Conservation (phyloP, 2,113 vertebrate genomes). For the Labrus mixtus region DNA sequence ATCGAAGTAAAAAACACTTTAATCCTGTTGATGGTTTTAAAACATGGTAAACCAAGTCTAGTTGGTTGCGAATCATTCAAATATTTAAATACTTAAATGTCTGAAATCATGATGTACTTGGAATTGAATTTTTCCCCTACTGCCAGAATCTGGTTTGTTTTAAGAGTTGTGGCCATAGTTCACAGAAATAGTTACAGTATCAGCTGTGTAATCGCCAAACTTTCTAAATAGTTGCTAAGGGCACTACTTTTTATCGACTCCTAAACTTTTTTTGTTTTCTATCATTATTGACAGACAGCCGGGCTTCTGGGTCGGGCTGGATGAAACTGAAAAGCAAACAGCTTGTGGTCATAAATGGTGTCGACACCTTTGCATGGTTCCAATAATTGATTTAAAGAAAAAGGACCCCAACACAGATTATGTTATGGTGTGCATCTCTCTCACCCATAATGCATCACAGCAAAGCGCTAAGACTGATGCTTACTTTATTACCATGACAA, state of each 20-base stretch:
- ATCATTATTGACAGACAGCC: slow-evolving; percentile 6
- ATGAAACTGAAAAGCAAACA: slow-evolving; percentile 29
- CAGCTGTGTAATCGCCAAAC: neutral
- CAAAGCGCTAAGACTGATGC: slow-evolving; percentile 21
- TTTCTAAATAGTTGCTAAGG: neutral
- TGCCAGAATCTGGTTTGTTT: neutral
- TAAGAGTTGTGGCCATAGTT: slow-evolving; percentile 19
- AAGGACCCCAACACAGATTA: neutral
- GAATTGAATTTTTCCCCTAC: too few relatives aligned
- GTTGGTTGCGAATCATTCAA: too few relatives aligned
- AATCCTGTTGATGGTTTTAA: too few relatives aligned
- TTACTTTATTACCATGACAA: slow-evolving; percentile 26
- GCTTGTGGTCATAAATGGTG: neutral
- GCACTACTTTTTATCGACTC: neutral
- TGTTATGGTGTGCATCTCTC: neutral
- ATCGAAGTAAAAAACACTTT: too few relatives aligned
- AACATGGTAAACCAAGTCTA: too few relatives aligned
- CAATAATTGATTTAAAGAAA: slow-evolving; percentile 1
- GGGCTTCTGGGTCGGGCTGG: slow-evolving; percentile 3
- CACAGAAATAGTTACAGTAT: neutral
- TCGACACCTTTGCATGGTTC: neutral
- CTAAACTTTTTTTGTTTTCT: neutral
- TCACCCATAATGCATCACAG: slow-evolving; percentile 14
- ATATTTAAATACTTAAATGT: too few relatives aligned
- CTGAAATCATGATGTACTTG: too few relatives aligned